Evolutionary conservation across 2,113 vertebrate species (phyloP), one percentile per base, ranked within the genome.

Genomic region (Colius striatus): DNA sequence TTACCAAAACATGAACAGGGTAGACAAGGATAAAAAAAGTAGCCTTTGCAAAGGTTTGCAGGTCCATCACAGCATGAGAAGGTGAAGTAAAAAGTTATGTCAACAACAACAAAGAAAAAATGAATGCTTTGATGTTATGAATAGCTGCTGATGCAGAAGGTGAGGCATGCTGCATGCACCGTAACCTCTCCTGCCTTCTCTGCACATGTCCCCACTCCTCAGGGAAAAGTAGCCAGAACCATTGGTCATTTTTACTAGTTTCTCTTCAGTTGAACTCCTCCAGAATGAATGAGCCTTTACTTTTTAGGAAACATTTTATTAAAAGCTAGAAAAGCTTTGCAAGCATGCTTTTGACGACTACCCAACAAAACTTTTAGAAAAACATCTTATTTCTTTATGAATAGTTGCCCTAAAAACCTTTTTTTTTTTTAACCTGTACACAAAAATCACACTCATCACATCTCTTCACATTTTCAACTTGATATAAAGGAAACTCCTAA

Each of bases 71-170:
- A 97, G 97, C 95, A 76, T 79, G 97, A 87, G 93, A 86, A 79
- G 90, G 87, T 74, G 96, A 95, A 96, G 91, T 47, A 95, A 87
- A 91, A 97, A 97, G 96, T 96, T 96, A 92, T 91, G 94, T 95
- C 94, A 97, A 97, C 94, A 96, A 79, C 73, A 97, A 96, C 93
- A 94, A 91, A 95, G 94, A 72, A 95, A 93, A 75, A 87, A 84
- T 23, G 63, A 97, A 93, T 63, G 89, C 95, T 97, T 97, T 97
- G 94, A 96, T 97, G 80, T 95, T 50, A 55, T 51, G 93, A 97
- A 96, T 90, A 94, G 81, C 86, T 66, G 57, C 80, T 70, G 45
- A 30, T 88, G 81, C 89, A 83, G 68, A 91, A 96, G 89, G 61
- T 81, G 80, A 96, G 58, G 41, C 84, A 79, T 36, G 79, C 91